Evolutionary conservation across 1,140 invertebrate species (phyloP), one percentile per base, ranked within the genome.

Genomic region (Zaprionus camerounensis): DNA sequence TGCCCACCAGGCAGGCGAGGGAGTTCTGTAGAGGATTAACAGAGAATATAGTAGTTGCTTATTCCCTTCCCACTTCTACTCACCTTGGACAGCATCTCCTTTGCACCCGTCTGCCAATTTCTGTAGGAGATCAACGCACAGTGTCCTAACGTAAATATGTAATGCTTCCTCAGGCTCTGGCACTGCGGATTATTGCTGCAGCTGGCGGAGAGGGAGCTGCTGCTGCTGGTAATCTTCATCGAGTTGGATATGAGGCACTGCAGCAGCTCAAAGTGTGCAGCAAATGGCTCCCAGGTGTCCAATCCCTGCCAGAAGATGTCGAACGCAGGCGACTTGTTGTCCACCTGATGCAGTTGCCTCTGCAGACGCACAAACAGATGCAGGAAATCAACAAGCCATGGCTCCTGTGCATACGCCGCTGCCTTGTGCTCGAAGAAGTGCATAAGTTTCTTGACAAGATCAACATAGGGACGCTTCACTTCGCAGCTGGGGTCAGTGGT

Each of bases 221-320:
- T 49, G 5, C 65, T 49, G 4, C n/a, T 58, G 1, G 31, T 34
- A 11, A 91, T 49, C 51, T 75, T 67, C n/a, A 20, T 66, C 6
- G 67, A 17, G 26, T 51, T 7, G 0, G 13, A 26, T 4, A 59
- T 66, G 12, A 80, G 65, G n/a, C 64, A 64, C 7, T 80, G 22
- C 4, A 90, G 38, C 24, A 90, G 34, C 13, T 73, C 49, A 44
- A 91, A 82, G 58, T 90, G 85, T 2, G 61, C 71, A 6, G 64
- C 53, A 65, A 78, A 82, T 0, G 68, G 56, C 5, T 65, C 59
- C 0, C 72, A 17, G 6, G 65, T 71, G 9, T 61, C 63, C 17
- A 88, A 17, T 15, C 69, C 61, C 46, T 77, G 70, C 85, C 85
- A 90, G 56, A 91, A 90, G 2, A 46, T 1, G 2, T 73, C 65